Conservation (phyloP, 1,140 invertebrate species). For the Vanessa atalanta region DNA sequence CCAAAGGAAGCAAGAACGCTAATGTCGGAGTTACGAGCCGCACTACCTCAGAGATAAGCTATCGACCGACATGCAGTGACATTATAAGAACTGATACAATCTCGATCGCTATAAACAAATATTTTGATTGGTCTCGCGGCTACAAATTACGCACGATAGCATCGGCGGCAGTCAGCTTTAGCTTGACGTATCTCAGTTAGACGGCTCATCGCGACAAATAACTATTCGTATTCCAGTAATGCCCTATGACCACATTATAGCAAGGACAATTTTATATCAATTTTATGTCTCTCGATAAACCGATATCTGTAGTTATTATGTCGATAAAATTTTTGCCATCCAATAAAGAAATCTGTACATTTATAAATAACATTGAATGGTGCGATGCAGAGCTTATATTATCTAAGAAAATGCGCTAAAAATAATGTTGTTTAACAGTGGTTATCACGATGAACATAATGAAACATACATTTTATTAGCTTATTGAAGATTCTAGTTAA, state of each 20-base stretch:
- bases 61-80: conserved; percentile 53
- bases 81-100: conserved; percentile 62
- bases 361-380: conserved; percentile 47
- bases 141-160: conserved; percentile 68
- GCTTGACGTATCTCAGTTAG: conserved; percentile 7
- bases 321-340: conserved; percentile 66
- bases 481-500: no score
- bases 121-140: conserved; percentile 66
- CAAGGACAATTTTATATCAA: conserved; percentile 59
- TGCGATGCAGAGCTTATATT: conserved; percentile 26
- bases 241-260: conserved; percentile 43
- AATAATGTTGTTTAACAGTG: conserved; percentile 23
- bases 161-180: conserved; percentile 41
- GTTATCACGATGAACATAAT: neutral
- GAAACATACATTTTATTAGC: no score
- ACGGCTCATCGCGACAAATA: conserved; percentile 20
- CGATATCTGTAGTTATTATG: conserved; percentile 68
- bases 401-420: conserved; percentile 24
- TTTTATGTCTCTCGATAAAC: conserved; percentile 70
- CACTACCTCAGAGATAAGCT: conserved; percentile 52
- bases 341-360: conserved; percentile 58
- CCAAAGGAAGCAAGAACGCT: conserved; percentile 42
- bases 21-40: conserved; percentile 51
- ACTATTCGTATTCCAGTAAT: conserved; percentile 32
- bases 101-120: conserved; percentile 66